Percentiles rank a stretch among this genome's conserved stretches.
Evolutionary conservation across 2,113 vertebrate species (phyloP).

Genomic region (Tringa solitaria): DNA sequence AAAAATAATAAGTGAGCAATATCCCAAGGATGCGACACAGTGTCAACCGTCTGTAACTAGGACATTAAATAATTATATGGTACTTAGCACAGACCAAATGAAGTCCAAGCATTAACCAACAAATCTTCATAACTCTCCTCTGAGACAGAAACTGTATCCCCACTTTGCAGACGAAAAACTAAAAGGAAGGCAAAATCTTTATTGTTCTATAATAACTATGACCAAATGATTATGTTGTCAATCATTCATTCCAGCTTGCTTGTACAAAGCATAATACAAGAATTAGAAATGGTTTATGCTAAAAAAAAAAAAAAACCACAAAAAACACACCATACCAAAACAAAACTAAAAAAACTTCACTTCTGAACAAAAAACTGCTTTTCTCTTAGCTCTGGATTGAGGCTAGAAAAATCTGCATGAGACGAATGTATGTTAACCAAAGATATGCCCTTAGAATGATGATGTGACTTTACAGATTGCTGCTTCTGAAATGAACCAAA

Average conservation of each 20-base stretch:
- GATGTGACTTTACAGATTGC: neutral
- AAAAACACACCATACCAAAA: neutral
- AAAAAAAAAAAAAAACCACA: too few species aligned
- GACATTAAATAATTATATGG: neutral
- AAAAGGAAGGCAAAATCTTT: neutral
- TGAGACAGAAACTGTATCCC: neutral
- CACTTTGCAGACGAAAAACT: neutral
- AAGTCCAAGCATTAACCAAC: neutral
- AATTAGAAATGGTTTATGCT: slow-evolving; percentile 56
- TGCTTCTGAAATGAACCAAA: neutral
- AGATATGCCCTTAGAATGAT: neutral
- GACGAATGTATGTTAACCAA: neutral
- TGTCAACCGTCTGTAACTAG: neutral
- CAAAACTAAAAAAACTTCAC: neutral
- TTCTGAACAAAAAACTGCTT: neutral
- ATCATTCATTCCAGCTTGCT: slow-evolving; percentile 44
- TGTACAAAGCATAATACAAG: slow-evolving; percentile 19
- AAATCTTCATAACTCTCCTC: neutral
- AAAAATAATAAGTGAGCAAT: neutral
- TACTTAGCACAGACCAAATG: neutral
- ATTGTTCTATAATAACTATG: neutral
- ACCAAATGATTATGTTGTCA: slow-evolving; percentile 32
- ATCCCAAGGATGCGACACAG: neutral
- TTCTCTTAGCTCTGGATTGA: neutral
- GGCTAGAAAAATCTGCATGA: slow-evolving; percentile 26